Percentiles rank a stretch among this genome's conserved stretches.
Evolutionary conservation across 92 coral and sea anemone species (phyloP).

Genomic region (Virgularia gustaviana): DNA sequence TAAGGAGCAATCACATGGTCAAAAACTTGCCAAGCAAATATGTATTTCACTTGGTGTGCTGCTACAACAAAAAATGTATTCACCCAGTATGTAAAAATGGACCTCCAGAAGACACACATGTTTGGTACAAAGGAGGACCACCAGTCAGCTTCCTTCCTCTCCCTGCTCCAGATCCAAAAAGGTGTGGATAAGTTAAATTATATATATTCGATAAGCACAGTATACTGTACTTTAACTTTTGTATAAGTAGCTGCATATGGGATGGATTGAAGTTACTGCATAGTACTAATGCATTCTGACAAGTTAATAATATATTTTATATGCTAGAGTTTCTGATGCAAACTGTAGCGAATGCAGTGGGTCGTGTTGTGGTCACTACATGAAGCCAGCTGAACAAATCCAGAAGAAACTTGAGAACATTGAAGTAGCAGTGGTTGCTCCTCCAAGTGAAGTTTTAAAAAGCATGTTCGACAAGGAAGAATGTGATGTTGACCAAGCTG

Average conservation of each 20-base stretch:
- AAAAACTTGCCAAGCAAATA: constrained; percentile 33
- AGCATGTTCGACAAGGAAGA: constrained; percentile 35
- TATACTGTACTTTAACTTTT: neutral
- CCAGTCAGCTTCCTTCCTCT: constrained; percentile 43
- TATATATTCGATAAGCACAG: neutral
- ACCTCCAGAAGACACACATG: constrained; percentile 21
- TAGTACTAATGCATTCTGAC: neutral
- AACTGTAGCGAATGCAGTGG: constrained; percentile 37
- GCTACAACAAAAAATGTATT: constrained; percentile 23
- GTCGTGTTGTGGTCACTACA: constrained; percentile 43
- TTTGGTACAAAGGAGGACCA: constrained; percentile 51
- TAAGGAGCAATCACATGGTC: constrained; percentile 22
- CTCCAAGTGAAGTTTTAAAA: constrained; percentile 47
- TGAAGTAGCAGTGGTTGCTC: constrained; percentile 23
- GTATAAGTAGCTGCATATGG: too few relatives aligned
- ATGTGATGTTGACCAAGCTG: constrained; percentile 44
- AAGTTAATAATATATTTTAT: neutral
- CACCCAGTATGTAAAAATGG: constrained; percentile 33
- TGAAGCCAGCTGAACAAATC: constrained; percentile 34
- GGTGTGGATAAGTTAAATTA: neutral
- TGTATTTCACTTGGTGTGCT: constrained; percentile 40
- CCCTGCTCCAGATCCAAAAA: constrained; percentile 38
- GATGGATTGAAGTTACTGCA: neutral
- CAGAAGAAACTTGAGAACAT: constrained; percentile 19
- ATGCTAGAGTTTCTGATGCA: constrained; percentile 38